Percentiles rank a stretch among this genome's conserved stretches.
Evolutionary conservation across 2,888 invertebrate species (phyloP).

Genomic region (Biston betularia): DNA sequence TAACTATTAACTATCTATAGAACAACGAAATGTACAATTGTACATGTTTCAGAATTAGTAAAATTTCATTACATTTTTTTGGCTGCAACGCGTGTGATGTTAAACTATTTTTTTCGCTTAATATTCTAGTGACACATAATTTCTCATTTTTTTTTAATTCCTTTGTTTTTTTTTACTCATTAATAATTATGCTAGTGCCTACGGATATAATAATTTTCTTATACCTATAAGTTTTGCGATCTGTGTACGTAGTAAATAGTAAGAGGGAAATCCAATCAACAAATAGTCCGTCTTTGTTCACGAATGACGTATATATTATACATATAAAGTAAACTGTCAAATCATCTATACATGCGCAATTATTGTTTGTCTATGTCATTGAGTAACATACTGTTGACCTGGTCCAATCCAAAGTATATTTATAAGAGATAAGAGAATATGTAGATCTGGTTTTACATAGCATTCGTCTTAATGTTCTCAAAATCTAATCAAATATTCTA

Average conservation of each 20-base stretch:
- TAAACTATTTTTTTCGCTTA: too few species aligned
- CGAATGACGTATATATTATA: constrained; percentile 5
- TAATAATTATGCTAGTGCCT: too few species aligned
- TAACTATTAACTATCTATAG: too few species aligned
- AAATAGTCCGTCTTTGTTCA: constrained; percentile 12
- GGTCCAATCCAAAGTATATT: not conserved
- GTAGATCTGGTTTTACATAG: constrained; percentile 6
- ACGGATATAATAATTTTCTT: not conserved
- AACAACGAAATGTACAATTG: too few species aligned
- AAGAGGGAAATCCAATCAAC: constrained; percentile 27
- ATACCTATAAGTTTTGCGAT: constrained; percentile 2
- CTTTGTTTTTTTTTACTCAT: too few species aligned
- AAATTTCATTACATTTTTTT: too few species aligned
- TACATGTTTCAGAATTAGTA: too few species aligned
- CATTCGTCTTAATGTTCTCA: constrained; percentile 5
- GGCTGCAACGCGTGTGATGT: too few species aligned
- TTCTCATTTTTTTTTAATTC: too few species aligned
- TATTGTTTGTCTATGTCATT: not conserved
- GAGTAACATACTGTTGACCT: not conserved
- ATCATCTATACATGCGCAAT: constrained; percentile 9
- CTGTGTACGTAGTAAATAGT: constrained; percentile 17
- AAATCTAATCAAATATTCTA: constrained; percentile 25
- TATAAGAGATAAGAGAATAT: not conserved
- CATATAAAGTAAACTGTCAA: not conserved
- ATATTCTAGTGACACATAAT: too few species aligned